A percentile compares a stretch with the other conserved stretches of the same genome.
Conservation (phyloP, 2,888 invertebrate genomes). For the Sycophila texana region DNA sequence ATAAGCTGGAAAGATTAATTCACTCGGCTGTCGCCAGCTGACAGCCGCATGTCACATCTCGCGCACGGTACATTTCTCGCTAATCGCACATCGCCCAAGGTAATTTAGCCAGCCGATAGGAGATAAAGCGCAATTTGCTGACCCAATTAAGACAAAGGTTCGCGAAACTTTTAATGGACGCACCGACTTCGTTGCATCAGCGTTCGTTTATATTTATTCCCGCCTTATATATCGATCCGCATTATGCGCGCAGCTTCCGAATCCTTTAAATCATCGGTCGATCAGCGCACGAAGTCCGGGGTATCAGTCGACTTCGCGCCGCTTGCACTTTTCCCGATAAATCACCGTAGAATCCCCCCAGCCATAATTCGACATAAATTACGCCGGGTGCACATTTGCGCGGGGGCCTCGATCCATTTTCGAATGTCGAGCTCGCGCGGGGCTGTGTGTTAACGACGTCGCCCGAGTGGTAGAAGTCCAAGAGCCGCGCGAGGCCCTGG, state of each 20-base stretch:
- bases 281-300: too few species aligned
- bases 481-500: constrained; percentile 21
- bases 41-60: background rate
- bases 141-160: too few species aligned
- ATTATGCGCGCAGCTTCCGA: too few species aligned
- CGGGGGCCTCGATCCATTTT: background rate
- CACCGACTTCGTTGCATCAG: too few species aligned
- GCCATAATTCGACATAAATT: background rate
- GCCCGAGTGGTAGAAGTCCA: background rate
- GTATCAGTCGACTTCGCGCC: too few species aligned
- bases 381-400: background rate
- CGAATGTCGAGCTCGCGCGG: background rate
- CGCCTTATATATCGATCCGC: too few species aligned
- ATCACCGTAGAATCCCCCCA: background rate
- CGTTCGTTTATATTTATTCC: too few species aligned
- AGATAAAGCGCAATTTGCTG: too few species aligned
- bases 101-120: too few species aligned
- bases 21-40: background rate
- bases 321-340: too few species aligned
- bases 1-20: background rate
- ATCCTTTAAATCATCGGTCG: too few species aligned
- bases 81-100: background rate
- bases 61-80: background rate
- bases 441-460: background rate
- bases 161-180: too few species aligned